phyloP scores from a whole-genome alignment of 2,797 vertebrate genomes.

The Eulemur coronatus region DNA sequence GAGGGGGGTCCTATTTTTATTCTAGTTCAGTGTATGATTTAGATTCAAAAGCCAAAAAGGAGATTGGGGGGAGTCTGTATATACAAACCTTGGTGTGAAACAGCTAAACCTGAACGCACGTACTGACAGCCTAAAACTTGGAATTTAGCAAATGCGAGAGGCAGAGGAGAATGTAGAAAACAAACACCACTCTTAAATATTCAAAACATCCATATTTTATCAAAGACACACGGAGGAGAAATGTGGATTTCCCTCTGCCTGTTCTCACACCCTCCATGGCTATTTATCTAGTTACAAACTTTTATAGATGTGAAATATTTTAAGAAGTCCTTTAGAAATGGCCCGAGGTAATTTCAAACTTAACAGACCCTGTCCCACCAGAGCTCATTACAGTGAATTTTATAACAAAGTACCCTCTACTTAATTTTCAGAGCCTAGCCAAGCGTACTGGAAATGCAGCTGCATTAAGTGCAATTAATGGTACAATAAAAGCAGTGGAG shows the following conservation, averaged over 20 bases:
- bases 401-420: slow-evolving; percentile 93
- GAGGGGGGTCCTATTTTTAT: slow-evolving; percentile 79
- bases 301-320: slow-evolving; percentile 89
- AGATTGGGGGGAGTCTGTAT: neutral
- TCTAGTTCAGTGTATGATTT: slow-evolving; percentile 68
- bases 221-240: slow-evolving; percentile 13
- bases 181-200: slow-evolving; percentile 66
- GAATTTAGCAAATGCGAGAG: slow-evolving; percentile 66
- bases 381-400: slow-evolving; percentile 95
- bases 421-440: slow-evolving; percentile 92
- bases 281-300: slow-evolving; percentile 88
- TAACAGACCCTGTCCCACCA: slow-evolving; percentile 94
- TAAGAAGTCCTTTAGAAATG: slow-evolving; percentile 87
- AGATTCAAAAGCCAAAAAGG: slow-evolving; percentile 70
- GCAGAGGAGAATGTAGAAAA: slow-evolving; percentile 70
- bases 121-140: slow-evolving; percentile 56
- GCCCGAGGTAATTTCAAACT: slow-evolving; percentile 93
- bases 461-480: slow-evolving; percentile 94
- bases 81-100: slow-evolving; percentile 50
- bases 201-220: slow-evolving; percentile 73
- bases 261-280: slow-evolving; percentile 77
- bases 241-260: slow-evolving; percentile 29
- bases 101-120: slow-evolving; percentile 59
- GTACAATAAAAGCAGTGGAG: slow-evolving; percentile 91
- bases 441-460: slow-evolving; percentile 89